Percentiles rank a stretch among this genome's conserved stretches.
phyloP scores from a whole-genome alignment of 2,113 vertebrate genomes.

The Hypomesus transpacificus region DNA sequence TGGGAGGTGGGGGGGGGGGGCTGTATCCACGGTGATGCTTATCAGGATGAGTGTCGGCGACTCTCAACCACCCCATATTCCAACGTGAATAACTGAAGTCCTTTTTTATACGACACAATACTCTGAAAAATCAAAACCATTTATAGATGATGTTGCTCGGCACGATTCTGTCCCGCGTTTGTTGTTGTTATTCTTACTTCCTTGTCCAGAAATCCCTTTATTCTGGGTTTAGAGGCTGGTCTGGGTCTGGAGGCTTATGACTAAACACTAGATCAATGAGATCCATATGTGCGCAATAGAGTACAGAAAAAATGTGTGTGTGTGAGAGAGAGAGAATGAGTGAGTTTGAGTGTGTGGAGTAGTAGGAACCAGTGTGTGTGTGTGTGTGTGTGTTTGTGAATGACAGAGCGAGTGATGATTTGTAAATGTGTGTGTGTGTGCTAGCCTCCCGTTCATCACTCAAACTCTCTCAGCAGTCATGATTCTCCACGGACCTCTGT shows the following conservation, averaged over 20 bases:
- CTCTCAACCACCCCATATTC: background rate
- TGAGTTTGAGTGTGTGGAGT: too few relatives aligned
- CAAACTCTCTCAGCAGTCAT: too few relatives aligned
- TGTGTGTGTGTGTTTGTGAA: too few relatives aligned
- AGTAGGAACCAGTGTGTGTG: too few relatives aligned
- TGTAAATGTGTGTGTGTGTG: too few relatives aligned
- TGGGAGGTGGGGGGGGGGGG: too few relatives aligned
- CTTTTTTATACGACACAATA: background rate
- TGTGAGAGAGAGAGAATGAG: background rate
- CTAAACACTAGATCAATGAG: background rate
- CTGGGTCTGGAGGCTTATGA: background rate
- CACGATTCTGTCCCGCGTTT: background rate
- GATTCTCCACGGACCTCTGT: too few relatives aligned
- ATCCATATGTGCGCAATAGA: slow-evolving; percentile 2
- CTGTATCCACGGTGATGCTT: background rate
- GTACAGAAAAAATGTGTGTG: background rate
- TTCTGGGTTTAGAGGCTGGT: background rate
- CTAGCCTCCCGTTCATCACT: too few relatives aligned
- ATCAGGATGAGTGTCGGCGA: background rate
- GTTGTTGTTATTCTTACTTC: background rate
- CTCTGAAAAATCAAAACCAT: background rate
- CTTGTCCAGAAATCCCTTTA: background rate
- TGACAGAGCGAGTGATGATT: too few relatives aligned
- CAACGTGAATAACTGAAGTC: background rate
- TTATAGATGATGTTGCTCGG: slow-evolving; percentile 1